Evolutionary conservation across 1,140 invertebrate species (phyloP), one percentile per base, ranked within the genome.

Genomic region (Acromyrmex echinatior): DNA sequence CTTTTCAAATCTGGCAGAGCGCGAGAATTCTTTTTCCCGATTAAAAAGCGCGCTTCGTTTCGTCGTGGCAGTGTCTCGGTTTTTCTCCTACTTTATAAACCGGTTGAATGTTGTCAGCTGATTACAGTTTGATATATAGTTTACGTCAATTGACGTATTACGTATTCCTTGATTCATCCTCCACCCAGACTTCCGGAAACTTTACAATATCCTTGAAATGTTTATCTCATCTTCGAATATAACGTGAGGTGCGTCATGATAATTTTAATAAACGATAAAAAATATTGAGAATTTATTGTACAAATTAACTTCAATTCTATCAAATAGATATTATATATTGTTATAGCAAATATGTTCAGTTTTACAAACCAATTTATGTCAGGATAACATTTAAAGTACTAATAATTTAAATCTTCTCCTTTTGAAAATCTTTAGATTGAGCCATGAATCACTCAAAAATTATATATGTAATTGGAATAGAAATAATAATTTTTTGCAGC

Each of bases 1-100:
- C 3, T 51, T 60, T 45, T 82, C 80, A 82, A 62, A 60, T 82
- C 56, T 62, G 56, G 56, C 35, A 21, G 70, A 31, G 28, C 18
- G 25, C 56, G 28, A 35, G 25, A 71, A 12, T 49, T 49, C 56
- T 51, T 9, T 12, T 21, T 18, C 16, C 49, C 0, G 18, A n/a
- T 31, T 16, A 60, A 63, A 80, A 45, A 14, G 45, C 45, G 16
- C 66, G 16, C 9, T 45, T 45, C 16, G 18, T 12, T 18, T 60
- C 18, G 16, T 14, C 49, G 9, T 39, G 49, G 49, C 49, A 51
- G 14, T 25, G 25, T 71, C 25, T 45, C 79, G n/a, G 9, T 45
- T 45, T 45, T 45, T 45, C 39, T 45, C 12, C 14, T 16, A 31
- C 6, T 25, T 18, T 28, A 35, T 49, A 73, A 7, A 70, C 7